Conservation (phyloP, 2,888 invertebrate species). For the Pheosia tremula region DNA sequence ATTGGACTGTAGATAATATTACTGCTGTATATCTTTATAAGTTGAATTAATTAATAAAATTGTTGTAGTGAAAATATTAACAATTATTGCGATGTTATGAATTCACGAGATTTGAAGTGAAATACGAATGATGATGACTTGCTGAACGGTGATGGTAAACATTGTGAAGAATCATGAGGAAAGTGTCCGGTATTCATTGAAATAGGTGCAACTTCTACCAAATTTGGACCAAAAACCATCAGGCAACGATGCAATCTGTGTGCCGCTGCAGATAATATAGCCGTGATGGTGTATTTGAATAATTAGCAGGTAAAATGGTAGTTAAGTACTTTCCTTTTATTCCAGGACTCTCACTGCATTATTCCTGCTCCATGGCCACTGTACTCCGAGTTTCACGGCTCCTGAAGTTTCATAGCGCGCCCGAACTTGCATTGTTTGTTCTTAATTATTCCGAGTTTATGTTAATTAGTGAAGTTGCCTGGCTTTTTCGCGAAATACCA, state of each 20-base stretch:
- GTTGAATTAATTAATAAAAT: not conserved
- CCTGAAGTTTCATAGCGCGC: slow-evolving; percentile 3
- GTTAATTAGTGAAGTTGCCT: slow-evolving; percentile 1
- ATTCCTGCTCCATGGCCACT: not conserved
- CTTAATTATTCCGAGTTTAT: not conserved
- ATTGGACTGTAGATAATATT: not conserved
- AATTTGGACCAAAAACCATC: too few relatives aligned
- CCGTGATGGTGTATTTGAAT: not conserved
- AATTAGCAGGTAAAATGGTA: not conserved
- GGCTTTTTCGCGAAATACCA: not conserved
- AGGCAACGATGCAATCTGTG: too few relatives aligned
- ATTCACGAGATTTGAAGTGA: too few relatives aligned
- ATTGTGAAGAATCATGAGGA: too few relatives aligned
- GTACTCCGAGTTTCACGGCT: not conserved
- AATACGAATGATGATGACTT: too few relatives aligned
- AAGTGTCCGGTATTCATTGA: too few relatives aligned
- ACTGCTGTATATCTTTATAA: too few relatives aligned
- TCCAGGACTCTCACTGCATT: not conserved
- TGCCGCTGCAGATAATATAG: too few relatives aligned
- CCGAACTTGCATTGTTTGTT: slow-evolving; percentile 6
- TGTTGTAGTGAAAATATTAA: too few relatives aligned
- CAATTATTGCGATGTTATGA: too few relatives aligned
- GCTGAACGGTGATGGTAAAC: too few relatives aligned
- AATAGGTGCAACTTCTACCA: too few relatives aligned
- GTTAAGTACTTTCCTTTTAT: not conserved